These are phyloP conservation scores for Orthosia incerta DNA, from an alignment of 2,888 invertebrate species.

Conservation along the genomic window DNA sequence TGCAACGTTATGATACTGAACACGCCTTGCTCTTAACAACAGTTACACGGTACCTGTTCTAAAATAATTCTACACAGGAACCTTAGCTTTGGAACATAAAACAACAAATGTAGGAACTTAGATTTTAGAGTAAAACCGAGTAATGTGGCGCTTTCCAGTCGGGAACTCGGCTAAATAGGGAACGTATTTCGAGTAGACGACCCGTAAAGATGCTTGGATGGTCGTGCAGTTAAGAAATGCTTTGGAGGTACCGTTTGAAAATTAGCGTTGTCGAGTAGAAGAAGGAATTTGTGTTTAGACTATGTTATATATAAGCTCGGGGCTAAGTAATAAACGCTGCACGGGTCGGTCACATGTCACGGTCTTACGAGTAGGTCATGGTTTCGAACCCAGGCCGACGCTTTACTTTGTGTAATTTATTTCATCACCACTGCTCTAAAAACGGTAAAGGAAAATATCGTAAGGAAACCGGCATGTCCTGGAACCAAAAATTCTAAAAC, in stretches of 20 bases:
- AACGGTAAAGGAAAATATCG: too few relatives aligned
- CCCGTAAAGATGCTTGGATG: conserved; percentile 44
- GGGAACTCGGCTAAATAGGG: conserved; percentile 57
- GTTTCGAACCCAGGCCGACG: too few relatives aligned
- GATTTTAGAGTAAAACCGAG: conserved; percentile 58
- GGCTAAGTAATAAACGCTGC: too few relatives aligned
- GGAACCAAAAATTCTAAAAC: too few relatives aligned
- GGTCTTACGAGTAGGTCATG: too few relatives aligned
- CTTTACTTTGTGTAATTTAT: too few relatives aligned
- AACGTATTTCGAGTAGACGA: conserved; percentile 56
- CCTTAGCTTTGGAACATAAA: conserved; percentile 51
- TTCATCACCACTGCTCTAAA: too few relatives aligned
- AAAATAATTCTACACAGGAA: conserved; percentile 38
- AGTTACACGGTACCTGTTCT: conserved; percentile 47
- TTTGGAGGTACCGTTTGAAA: conserved; percentile 32
- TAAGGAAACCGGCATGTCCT: too few relatives aligned
- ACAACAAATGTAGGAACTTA: conserved; percentile 57
- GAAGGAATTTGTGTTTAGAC: not conserved
- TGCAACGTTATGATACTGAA: conserved; percentile 31
- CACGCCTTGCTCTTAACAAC: conserved; percentile 30
- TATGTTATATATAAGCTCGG: too few relatives aligned
- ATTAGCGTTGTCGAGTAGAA: not conserved
- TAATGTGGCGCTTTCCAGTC: conserved; percentile 55
- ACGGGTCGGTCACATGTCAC: too few relatives aligned
- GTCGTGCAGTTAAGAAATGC: conserved; percentile 43